Evolutionary conservation across 2,113 vertebrate species (phyloP).

Genomic region (Prunella fulvescens): DNA sequence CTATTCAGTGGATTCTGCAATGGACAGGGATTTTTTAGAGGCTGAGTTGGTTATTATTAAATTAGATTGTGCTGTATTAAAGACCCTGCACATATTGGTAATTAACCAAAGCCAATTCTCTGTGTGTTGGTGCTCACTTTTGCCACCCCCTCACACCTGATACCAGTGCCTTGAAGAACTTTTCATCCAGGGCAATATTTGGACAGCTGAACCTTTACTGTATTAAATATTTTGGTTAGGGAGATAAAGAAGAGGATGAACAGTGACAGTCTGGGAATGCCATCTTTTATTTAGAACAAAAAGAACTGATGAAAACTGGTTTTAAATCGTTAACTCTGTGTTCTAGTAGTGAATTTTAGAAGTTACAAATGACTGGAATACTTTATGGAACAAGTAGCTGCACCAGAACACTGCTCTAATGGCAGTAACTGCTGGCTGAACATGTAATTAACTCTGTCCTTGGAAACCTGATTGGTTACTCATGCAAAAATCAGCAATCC

Average conservation of each 20-base stretch:
- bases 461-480: background rate
- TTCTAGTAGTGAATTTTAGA: background rate
- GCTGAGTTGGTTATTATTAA: accelerated
- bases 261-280: background rate
- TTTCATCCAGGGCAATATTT: background rate
- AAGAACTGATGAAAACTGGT: background rate
- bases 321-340: background rate
- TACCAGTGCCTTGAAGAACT: background rate
- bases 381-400: background rate
- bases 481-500: background rate
- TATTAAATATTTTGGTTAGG: background rate
- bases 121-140: accelerated
- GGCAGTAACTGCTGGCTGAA: background rate
- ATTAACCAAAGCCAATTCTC: background rate
- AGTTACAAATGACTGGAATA: background rate
- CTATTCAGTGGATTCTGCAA: background rate
- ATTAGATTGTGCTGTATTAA: background rate
- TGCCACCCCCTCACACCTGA: background rate
- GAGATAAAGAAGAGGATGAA: background rate
- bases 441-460: background rate
- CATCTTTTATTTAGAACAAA: background rate
- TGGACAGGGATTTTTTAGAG: background rate
- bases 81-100: accelerated
- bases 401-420: background rate
- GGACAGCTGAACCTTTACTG: background rate